These are phyloP conservation scores for Mola mola DNA, from an alignment of 2,113 vertebrate genomes.

Conservation along the genomic window DNA sequence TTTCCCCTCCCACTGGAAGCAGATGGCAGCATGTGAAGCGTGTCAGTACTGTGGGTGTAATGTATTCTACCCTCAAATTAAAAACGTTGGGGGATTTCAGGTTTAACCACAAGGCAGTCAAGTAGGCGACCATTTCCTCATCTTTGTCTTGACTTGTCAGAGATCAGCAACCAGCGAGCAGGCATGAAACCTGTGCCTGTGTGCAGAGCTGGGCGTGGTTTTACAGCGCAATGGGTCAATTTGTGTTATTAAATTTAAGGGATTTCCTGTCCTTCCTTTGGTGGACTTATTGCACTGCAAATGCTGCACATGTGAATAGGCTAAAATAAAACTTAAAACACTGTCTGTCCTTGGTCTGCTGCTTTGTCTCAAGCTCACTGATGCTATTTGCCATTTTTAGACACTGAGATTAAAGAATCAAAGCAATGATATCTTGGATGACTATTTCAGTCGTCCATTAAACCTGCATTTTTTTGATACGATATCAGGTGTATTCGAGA, in stretches of 20 bases:
- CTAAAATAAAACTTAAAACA: conserved; percentile 44
- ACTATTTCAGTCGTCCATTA: conserved; percentile 54
- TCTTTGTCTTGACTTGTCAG: conserved; percentile 63
- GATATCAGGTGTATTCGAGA: conserved; percentile 70
- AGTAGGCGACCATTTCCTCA: conserved; percentile 49
- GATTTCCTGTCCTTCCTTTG: conserved; percentile 13
- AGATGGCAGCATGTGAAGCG: conserved; percentile 79
- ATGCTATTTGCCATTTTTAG: conserved; percentile 45
- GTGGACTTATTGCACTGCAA: conserved; percentile 15
- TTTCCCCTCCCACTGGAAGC: conserved; percentile 70
- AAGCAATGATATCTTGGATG: conserved; percentile 40
- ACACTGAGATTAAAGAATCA: conserved; percentile 51
- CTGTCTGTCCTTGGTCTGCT: conserved; percentile 42
- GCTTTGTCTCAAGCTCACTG: conserved; percentile 45
- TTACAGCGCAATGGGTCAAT: conserved; percentile 29
- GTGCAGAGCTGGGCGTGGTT: conserved; percentile 10
- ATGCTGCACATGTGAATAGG: conserved; percentile 1
- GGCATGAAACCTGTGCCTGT: conserved; percentile 6
- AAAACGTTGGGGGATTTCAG: conserved; percentile 70
- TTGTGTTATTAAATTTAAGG: conserved; percentile 13
- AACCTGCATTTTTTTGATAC: conserved; percentile 54
- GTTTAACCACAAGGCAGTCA: conserved; percentile 54
- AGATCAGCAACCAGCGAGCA: conserved; percentile 25
- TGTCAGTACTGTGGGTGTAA: conserved; percentile 71
- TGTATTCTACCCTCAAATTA: conserved; percentile 81